phyloP scores from a whole-genome alignment of 1,140 invertebrate species.

The silkworm (Bombyx mori) region ASM3026992v2 NC_085130.1:9432001-9432500 shows the following conservation, averaged over 20 bases:
- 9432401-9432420: too few species aligned
- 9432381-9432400: too few species aligned
- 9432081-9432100: slow-evolving; percentile 16
- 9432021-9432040: slow-evolving; percentile 19
- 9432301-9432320: too few species aligned
- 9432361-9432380: too few species aligned
- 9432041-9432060: slow-evolving; percentile 29
- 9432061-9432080: slow-evolving; percentile 13
- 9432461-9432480: too few species aligned
- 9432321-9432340: too few species aligned
- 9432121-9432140: slow-evolving; percentile 28
- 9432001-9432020: slow-evolving; percentile 21
- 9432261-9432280: slow-evolving; percentile 19
- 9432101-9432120: slow-evolving; percentile 18
- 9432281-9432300: too few species aligned
- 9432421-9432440: too few species aligned
- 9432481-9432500: too few species aligned
- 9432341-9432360: too few species aligned
- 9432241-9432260: slow-evolving; percentile 26
- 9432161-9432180: slow-evolving; percentile 8
- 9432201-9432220: slow-evolving; percentile 23
- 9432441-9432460: too few species aligned
- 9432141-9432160: neutral
- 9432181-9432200: slow-evolving; percentile 14
- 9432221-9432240: slow-evolving; percentile 21